These are phyloP conservation scores for Chesias legatella DNA, from an alignment of 2,888 invertebrate species.

Conservation along the genomic window DNA sequence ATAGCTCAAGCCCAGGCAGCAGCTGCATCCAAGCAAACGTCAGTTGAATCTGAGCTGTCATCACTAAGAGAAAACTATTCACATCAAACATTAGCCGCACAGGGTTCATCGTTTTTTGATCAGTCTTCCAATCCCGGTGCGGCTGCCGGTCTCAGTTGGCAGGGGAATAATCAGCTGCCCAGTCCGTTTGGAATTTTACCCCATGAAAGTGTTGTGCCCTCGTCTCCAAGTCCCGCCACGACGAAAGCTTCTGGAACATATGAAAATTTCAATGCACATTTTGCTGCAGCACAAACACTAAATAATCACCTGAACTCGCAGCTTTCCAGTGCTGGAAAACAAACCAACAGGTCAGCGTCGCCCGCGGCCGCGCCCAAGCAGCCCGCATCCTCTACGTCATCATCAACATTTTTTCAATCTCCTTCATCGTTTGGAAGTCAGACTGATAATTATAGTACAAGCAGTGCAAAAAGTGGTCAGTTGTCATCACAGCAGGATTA, in stretches of 20 bases:
- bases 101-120: conserved; percentile 84
- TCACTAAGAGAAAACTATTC: conserved; percentile 81
- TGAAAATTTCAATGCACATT: conserved; percentile 86
- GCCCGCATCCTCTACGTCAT: conserved; percentile 74
- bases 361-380: conserved; percentile 77
- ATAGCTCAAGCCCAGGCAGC: conserved; percentile 79
- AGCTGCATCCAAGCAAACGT: conserved; percentile 78
- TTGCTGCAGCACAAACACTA: conserved; percentile 82
- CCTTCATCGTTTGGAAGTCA: conserved; percentile 81
- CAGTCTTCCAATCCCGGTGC: conserved; percentile 79
- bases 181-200: conserved; percentile 89
- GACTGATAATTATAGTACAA: conserved; percentile 79
- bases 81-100: conserved; percentile 79
- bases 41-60: conserved; percentile 80
- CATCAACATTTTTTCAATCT: conserved; percentile 83
- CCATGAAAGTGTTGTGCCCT: conserved; percentile 87
- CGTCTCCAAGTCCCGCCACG: conserved; percentile 81
- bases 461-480: conserved; percentile 78
- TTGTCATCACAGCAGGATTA: conserved; percentile 78
- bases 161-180: conserved; percentile 84
- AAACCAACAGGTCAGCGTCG: conserved; percentile 78
- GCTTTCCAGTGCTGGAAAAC: conserved; percentile 79
- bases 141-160: conserved; percentile 83
- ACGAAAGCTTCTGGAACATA: conserved; percentile 81
- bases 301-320: conserved; percentile 84